Conservation (phyloP, 53 echinoderm and acorn worm species). For the Echinarachnius parma region DNA sequence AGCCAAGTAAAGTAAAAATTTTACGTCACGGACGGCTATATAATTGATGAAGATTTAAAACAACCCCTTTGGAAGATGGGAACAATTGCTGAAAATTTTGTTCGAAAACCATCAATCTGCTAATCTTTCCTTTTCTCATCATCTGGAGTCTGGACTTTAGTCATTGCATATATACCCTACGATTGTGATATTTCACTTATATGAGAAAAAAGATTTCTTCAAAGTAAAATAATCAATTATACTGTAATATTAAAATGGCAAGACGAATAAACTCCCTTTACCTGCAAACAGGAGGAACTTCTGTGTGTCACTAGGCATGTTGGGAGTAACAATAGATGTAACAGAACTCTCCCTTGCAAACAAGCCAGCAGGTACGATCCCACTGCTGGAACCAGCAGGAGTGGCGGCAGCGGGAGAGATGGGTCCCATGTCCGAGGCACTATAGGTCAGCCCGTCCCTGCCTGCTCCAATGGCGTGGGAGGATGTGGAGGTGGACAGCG, state of each 20-base stretch:
- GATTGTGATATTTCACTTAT: background rate
- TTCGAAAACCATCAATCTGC: too few relatives aligned
- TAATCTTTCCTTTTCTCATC: too few relatives aligned
- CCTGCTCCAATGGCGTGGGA: constrained; percentile 19
- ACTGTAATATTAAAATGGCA: too few relatives aligned
- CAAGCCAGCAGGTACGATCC: constrained; percentile 55
- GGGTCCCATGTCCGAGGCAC: constrained; percentile 50
- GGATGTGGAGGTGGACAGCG: constrained; percentile 9
- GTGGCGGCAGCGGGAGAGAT: constrained; percentile 60
- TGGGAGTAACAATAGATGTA: constrained; percentile 83
- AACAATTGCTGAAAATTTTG: too few relatives aligned
- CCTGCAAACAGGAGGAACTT: constrained; percentile 97
- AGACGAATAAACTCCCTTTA: constrained; percentile 39
- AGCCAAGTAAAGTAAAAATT: too few relatives aligned
- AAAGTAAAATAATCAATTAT: too few relatives aligned
- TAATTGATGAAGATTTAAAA: too few relatives aligned
- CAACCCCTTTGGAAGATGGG: too few relatives aligned
- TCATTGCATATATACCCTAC: background rate
- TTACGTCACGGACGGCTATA: too few relatives aligned
- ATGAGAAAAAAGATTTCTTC: background rate
- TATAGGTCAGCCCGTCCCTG: constrained; percentile 43
- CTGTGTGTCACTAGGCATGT: constrained; percentile 91
- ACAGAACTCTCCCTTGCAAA: constrained; percentile 91
- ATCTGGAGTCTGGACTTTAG: too few relatives aligned
- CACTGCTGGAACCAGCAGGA: constrained; percentile 45